These are phyloP conservation scores for Phrynocephalus guinanensis DNA, from an alignment of 2,797 vertebrate species.

Conservation along the genomic window DNA sequence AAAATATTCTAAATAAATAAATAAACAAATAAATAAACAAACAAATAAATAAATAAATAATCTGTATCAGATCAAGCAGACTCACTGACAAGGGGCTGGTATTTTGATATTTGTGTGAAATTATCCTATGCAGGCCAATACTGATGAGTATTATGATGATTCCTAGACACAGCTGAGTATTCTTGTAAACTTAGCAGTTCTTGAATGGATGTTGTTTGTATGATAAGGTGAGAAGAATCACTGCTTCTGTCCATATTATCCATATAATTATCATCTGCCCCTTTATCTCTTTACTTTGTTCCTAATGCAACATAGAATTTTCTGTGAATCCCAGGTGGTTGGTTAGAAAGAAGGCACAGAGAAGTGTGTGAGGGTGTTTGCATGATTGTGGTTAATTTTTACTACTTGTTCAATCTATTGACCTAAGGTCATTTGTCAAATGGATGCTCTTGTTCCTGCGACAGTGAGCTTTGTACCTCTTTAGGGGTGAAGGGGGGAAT, in stretches of 20 bases:
- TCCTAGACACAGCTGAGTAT: conserved; percentile 13
- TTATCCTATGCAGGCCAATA: background rate
- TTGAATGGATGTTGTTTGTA: conserved; percentile 23
- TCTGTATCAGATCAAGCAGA: background rate
- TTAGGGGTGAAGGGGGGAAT: conserved; percentile 65
- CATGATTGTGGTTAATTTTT: conserved; percentile 63
- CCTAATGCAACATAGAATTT: conserved; percentile 31
- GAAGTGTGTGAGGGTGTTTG: conserved; percentile 48
- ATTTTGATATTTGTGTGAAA: background rate
- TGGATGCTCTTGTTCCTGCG: conserved; percentile 50
- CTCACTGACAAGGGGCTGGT: background rate
- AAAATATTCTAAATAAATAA: too few species aligned
- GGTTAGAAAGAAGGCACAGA: conserved; percentile 22
- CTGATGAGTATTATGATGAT: conserved; percentile 32
- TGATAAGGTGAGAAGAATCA: conserved; percentile 46
- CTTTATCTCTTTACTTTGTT: conserved; percentile 2
- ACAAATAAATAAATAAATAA: too few species aligned
- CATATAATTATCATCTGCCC: conserved; percentile 24
- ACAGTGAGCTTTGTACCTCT: conserved; percentile 57
- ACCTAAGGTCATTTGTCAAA: conserved; percentile 72
- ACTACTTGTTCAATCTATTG: conserved; percentile 76
- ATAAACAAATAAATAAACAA: too few species aligned
- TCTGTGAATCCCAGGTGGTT: conserved; percentile 18
- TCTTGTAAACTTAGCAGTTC: background rate
- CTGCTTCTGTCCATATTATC: conserved; percentile 30